Evolutionary conservation across 2,113 vertebrate genomes (phyloP), one percentile per base, ranked within the genome.

Genomic region (Tinamus guttatus): DNA sequence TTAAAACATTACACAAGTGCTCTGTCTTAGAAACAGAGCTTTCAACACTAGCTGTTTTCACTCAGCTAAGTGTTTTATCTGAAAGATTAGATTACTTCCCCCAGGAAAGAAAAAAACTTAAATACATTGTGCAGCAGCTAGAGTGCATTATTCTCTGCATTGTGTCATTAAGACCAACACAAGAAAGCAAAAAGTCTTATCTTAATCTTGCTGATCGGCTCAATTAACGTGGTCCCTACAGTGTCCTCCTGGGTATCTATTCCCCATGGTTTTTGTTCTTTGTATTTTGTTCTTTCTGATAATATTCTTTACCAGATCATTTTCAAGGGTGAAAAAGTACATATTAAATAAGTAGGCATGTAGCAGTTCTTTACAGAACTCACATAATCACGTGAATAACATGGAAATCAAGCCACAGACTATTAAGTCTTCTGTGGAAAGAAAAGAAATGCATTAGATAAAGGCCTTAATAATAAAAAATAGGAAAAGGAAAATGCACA

Each of bases 181-280:
- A 27, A 92, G 45, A 87, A 94, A 96, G 76, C 85, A 89, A 83
- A 47, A 92, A 93, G 91, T 92, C 65, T 95, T 90, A 90, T 71
- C 90, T 92, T 96, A 93, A 95, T 97, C 97, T 95, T 82, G 68
- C 93, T 87, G 85, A 93, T 96, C 79, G 9, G 83, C 93, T 91
- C 95, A 94, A 93, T 96, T 97, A 96, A 71, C 88, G 76, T 2
- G 15, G 68, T 93, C 73, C 82, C 94, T 38, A 28, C 36, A 87
- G 71, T 65, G 75, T 87, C 88, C 86, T 93, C 75, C 90, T 87
- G 81, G 83, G 79, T 95, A 95, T 49, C 79, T 64, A 92, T 85
- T 94, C 94, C 90, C 64, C 1, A 16, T 7, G 8, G 77, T 93
- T 88, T 93, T 94, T 92, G 76, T 94, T 95, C 81, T 94, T 40